Base-by-base conservation (phyloP, 2,888 invertebrate genomes). In the Hedychridium roseum region DNA sequence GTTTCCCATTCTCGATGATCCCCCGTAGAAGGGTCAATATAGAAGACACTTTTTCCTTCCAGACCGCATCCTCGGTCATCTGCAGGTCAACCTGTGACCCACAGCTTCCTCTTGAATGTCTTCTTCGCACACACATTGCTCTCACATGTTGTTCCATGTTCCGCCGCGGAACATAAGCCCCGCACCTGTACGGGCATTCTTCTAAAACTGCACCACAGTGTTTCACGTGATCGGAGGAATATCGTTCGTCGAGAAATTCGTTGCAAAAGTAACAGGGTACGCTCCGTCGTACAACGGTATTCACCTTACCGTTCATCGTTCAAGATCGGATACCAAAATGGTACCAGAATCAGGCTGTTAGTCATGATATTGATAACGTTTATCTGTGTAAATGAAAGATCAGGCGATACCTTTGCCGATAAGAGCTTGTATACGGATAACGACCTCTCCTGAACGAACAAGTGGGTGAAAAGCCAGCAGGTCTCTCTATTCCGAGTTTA, bases 121-220 rank as follows among this genome's bases (percentile, higher is more conserved):
- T 16, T 50, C 16, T n/a, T 51, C 2, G 31, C 17, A 34, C 63
- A 63, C 2, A n/a, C n/a, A n/a, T n/a, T n/a, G 82, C 80, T 45
- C 76, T 78, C 26, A 79, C 64, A 60, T 90, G 90, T 0, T 82
- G 80, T 0, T 83, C 81, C 72, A 84, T 82, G 55, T 85, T 84
- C 45, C 84, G 84, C 57, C 90, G 81, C 50, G 87, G 86, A 17
- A 89, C 82, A 80, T 88, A 90, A 2, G 86, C 85, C 0, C 88
- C 87, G 60, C 90, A 90, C 36, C 85, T 83, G 61, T 87, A 81
- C 0, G 86, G 85, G 43, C 90, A 90, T 68, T 88, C 85, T 68
- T 89, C 87, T 60, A 90, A 73, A 6, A 90, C 88, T 49, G 87
- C 86, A 9, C 88, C 87, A 55, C 90, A 91, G 59, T 85, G 84